Conservation (phyloP, 2,888 invertebrate species). For the Epistrophella euchroma region DNA sequence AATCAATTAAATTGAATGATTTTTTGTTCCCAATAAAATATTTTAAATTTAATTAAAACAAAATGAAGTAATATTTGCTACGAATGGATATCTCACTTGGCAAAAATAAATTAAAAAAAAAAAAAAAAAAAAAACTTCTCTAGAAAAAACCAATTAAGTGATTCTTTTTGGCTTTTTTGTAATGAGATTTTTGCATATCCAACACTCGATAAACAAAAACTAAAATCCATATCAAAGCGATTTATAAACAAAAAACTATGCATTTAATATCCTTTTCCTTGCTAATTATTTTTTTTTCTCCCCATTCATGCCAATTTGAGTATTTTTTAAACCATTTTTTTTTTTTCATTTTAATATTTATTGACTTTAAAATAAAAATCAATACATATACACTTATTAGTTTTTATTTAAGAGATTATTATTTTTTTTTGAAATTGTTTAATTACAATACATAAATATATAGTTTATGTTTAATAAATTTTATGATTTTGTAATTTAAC, state of each 20-base stretch:
- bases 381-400: constrained; percentile 1
- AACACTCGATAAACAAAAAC: background rate
- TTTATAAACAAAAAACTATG: constrained; percentile 14
- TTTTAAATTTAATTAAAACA: constrained; percentile 17
- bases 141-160: constrained; percentile 69
- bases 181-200: constrained; percentile 22
- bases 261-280: constrained; percentile 51
- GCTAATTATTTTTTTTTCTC: constrained; percentile 44
- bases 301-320: constrained; percentile 62
- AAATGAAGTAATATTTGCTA: background rate
- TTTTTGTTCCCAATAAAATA: constrained; percentile 29
- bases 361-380: constrained; percentile 45
- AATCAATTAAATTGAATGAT: constrained; percentile 27
- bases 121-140: constrained; percentile 5
- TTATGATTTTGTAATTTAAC: constrained; percentile 45
- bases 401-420: constrained; percentile 40
- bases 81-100: constrained; percentile 3
- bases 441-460: constrained; percentile 3
- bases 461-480: constrained; percentile 30
- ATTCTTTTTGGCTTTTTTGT: constrained; percentile 65
- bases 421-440: background rate
- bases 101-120: background rate
- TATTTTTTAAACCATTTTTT: constrained; percentile 51
- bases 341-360: constrained; percentile 56
- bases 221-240: constrained; percentile 1